Base-by-base conservation (phyloP, 2,797 vertebrate genomes). In the Spondyliosoma cantharus region DNA sequence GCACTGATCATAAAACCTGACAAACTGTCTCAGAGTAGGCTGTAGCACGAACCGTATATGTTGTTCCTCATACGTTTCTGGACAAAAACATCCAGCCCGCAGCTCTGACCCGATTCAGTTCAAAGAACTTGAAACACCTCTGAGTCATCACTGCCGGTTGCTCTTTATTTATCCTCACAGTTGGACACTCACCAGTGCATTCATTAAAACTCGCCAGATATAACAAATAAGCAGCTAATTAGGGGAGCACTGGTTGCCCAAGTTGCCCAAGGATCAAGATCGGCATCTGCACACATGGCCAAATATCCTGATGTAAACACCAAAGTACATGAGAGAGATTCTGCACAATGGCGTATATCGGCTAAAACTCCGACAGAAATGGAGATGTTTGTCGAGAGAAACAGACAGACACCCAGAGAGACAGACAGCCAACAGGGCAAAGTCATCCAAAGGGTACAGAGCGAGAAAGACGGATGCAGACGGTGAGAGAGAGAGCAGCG, bases 401-500 rank as follows among this genome's bases (percentile, higher is more conserved):
- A 46, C 32, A 82, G 48, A 78, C 17, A 78, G 63, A 71, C 16
- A 67, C 7, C 59, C 13, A 64, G 82, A 57, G 78, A 88, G 74
- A 76, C 59, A 86, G 84, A 82, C 74, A 74, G 70, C 74, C 62
- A 75, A 63, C 61, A 70, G 85, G 59, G 76, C 77, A 81, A 87
- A 84, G 89, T 87, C 83, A 75, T 67, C 76, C 82, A 76, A 77
- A 89, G 83, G 86, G 77, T 86, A 85, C 64, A 66, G 74, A 80
- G 85, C 8, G 73, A 76, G 71, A 71, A 61, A 87, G 71, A 76
- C 64, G 13, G 69, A 79, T 81, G 69, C 71, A 74, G 79, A 65
- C 58, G 14, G 76, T 15, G 80, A 79, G 79, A 46, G 79, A 53
- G 73, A 80, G 82, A 80, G 88, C 78, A 80, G 82, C 52, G 49